Evolutionary conservation across 2,113 vertebrate species (phyloP).

Genomic region (Dolichallabes microphthalmus): DNA sequence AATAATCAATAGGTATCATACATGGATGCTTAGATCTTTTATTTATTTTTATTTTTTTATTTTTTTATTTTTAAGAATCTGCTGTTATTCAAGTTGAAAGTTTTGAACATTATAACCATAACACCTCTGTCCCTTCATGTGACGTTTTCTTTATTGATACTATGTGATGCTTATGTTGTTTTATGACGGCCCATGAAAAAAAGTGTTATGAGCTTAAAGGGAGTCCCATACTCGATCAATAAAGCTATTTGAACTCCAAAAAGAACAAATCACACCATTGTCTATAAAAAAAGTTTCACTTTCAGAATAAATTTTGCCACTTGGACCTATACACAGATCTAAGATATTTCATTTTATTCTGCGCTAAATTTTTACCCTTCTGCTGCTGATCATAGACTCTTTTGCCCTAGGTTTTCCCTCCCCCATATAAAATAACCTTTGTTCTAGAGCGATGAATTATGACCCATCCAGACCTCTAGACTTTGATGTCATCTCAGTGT

Average conservation of each 20-base stretch:
- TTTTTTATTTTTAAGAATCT: neutral
- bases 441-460: constrained; percentile 18
- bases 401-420: constrained; percentile 21
- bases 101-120: too few species aligned
- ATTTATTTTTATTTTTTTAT: too few species aligned
- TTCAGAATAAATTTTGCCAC: constrained; percentile 9
- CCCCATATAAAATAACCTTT: neutral
- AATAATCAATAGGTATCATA: neutral
- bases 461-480: constrained; percentile 50
- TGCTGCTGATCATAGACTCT: constrained; percentile 40
- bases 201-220: neutral
- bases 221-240: neutral
- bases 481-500: constrained; percentile 56
- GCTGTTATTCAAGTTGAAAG: neutral
- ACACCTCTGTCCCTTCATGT: neutral
- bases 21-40: neutral
- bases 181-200: neutral
- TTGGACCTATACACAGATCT: neutral
- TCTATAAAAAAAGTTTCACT: constrained; percentile 7
- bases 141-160: neutral
- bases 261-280: constrained; percentile 17
- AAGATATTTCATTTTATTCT: constrained; percentile 21
- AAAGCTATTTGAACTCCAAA: neutral
- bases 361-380: neutral
- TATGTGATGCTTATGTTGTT: neutral